These are phyloP conservation scores for Chelon auratus DNA, from an alignment of 2,797 vertebrate genomes.

Conservation along the genomic window DNA sequence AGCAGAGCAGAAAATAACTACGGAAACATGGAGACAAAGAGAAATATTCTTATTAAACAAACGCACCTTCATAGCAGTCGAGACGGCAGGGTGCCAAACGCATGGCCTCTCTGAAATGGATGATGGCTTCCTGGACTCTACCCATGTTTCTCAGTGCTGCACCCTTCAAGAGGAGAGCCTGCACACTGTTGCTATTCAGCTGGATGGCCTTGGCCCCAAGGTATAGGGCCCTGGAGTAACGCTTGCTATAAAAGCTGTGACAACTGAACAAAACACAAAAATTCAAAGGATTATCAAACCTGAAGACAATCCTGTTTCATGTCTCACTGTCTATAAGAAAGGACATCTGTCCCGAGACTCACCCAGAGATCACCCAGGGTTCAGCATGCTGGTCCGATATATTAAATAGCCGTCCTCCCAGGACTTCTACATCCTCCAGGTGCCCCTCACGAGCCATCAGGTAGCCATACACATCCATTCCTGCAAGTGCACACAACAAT, in stretches of 20 bases:
- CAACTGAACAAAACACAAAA: slow-evolving; percentile 82
- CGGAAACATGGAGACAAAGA: neutral
- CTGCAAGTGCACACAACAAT: slow-evolving; percentile 66
- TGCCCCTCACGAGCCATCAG: slow-evolving; percentile 96
- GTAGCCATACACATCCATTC: slow-evolving; percentile 99
- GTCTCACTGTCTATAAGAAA: too few relatives aligned
- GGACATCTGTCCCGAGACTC: slow-evolving; percentile 49
- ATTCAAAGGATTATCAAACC: neutral
- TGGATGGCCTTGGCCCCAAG: slow-evolving; percentile 98
- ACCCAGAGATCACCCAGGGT: slow-evolving; percentile 99
- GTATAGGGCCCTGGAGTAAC: slow-evolving; percentile 96
- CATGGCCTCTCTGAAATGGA: slow-evolving; percentile 98
- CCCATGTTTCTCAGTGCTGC: slow-evolving; percentile 97
- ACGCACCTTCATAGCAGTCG: slow-evolving; percentile 95
- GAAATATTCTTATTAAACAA: neutral
- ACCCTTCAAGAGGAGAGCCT: slow-evolving; percentile 95
- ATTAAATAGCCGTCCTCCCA: slow-evolving; percentile 98
- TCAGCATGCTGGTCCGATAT: slow-evolving; percentile 99
- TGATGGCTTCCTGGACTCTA: slow-evolving; percentile 97
- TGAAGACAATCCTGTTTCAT: neutral
- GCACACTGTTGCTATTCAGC: slow-evolving; percentile 97
- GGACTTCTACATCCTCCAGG: slow-evolving; percentile 96
- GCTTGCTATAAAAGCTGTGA: slow-evolving; percentile 98
- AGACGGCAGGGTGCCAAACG: slow-evolving; percentile 94
- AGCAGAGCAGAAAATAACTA: neutral